A percentile compares a stretch with the other conserved stretches of the same genome.
These are phyloP conservation scores for Lasioglossum pauxillum DNA, from an alignment of 2,888 invertebrate species.

Conservation along the genomic window DNA sequence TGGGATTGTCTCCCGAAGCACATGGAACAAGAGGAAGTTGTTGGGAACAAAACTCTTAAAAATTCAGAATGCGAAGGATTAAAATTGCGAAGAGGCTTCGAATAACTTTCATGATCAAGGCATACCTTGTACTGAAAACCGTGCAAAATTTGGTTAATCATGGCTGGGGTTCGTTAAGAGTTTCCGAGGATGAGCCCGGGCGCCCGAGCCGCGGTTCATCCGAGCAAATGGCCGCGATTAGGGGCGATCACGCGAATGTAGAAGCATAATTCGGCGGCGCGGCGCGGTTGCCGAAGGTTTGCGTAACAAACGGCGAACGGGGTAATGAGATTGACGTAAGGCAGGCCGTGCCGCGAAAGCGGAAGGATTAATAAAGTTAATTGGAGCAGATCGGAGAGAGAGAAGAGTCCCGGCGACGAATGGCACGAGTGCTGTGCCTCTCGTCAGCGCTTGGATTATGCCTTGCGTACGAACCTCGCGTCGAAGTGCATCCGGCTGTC, in stretches of 20 bases:
- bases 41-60: not conserved
- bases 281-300: conserved; percentile 21
- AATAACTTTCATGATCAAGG: not conserved
- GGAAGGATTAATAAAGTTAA: conserved; percentile 79
- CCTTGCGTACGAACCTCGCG: conserved; percentile 61
- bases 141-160: not conserved
- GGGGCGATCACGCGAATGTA: not conserved
- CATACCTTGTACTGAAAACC: not conserved
- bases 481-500: conserved; percentile 64
- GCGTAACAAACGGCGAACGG: conserved; percentile 43
- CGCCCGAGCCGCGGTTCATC: not conserved
- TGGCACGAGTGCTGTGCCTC: conserved; percentile 63
- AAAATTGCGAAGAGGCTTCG: not conserved
- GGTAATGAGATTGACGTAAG: conserved; percentile 76
- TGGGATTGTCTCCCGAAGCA: not conserved
- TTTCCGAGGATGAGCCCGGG: not conserved
- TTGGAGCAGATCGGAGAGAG: conserved; percentile 76
- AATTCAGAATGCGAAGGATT: not conserved
- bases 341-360: conserved; percentile 73
- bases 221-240: conserved; percentile 8
- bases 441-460: conserved; percentile 66
- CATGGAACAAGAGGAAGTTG: not conserved
- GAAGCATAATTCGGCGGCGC: conserved; percentile 20
- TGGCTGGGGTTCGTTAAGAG: not conserved
- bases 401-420: conserved; percentile 70